Conservation (phyloP, 2,797 vertebrate genomes). For the Echeneis naucrates region DNA sequence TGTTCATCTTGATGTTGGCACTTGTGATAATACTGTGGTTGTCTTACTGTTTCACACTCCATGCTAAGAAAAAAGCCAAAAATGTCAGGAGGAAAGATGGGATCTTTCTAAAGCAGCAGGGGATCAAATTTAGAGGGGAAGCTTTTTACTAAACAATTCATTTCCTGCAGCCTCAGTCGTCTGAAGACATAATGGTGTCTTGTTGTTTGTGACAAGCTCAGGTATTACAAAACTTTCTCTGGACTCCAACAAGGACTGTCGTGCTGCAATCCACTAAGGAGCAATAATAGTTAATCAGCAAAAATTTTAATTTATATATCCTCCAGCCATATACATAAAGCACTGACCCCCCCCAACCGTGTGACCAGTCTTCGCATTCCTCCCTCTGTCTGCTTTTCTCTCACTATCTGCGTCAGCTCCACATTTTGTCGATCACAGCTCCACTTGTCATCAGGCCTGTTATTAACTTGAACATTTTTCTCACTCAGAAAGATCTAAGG, state of each 20-base stretch:
- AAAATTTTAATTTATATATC: slow-evolving; percentile 76
- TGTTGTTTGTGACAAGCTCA: slow-evolving; percentile 62
- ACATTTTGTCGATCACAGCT: slow-evolving; percentile 71
- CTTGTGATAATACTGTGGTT: slow-evolving; percentile 19
- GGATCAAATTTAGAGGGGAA: slow-evolving; percentile 45
- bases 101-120: slow-evolving; percentile 31
- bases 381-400: slow-evolving; percentile 22
- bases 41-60: slow-evolving; percentile 2
- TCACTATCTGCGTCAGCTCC: slow-evolving; percentile 51
- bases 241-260: slow-evolving; percentile 52
- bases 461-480: slow-evolving; percentile 72
- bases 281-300: slow-evolving; percentile 81
- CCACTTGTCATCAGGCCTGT: slow-evolving; percentile 74
- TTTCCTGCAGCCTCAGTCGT: slow-evolving; percentile 43
- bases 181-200: slow-evolving; percentile 38
- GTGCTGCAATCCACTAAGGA: slow-evolving; percentile 64
- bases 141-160: slow-evolving; percentile 55
- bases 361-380: slow-evolving; percentile 27
- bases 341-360: slow-evolving; percentile 32
- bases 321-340: slow-evolving; percentile 65
- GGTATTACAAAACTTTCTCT: slow-evolving; percentile 62
- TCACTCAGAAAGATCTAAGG: slow-evolving; percentile 33
- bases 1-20: slow-evolving; percentile 14
- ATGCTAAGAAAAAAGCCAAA: background rate
- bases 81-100: background rate